Percentiles rank a stretch among this genome's conserved stretches.
phyloP scores from a whole-genome alignment of 2,888 invertebrate species.

The Tetragnatha montana region DNA sequence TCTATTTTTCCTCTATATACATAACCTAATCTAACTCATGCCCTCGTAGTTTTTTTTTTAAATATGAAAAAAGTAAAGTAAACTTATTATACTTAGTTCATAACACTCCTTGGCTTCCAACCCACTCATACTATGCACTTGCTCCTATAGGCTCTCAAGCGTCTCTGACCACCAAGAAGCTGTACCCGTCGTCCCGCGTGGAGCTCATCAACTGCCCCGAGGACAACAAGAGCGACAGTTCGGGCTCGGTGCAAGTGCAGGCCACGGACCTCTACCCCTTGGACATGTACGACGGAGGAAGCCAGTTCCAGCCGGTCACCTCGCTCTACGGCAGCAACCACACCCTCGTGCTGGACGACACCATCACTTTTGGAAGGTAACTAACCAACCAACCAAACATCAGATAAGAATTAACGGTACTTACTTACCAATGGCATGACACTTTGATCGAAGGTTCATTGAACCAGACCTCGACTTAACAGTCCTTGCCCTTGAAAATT shows the following conservation, averaged over 20 bases:
- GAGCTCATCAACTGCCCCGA: constrained; percentile 69
- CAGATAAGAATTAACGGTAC: too few species aligned
- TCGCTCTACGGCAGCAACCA: constrained; percentile 68
- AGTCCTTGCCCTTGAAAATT: too few species aligned
- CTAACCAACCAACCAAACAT: too few species aligned
- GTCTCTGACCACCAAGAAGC: constrained; percentile 61
- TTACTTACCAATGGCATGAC: too few species aligned
- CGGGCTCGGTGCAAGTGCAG: constrained; percentile 71
- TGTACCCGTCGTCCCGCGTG: constrained; percentile 60
- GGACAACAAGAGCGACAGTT: constrained; percentile 65
- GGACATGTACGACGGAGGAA: constrained; percentile 72
- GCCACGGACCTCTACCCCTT: constrained; percentile 70
- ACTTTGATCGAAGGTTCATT: too few species aligned
- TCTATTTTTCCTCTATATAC: too few species aligned
- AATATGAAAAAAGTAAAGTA: too few species aligned
- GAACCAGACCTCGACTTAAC: too few species aligned
- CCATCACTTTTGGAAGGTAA: constrained; percentile 65
- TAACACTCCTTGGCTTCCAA: too few species aligned
- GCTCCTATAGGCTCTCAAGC: constrained; percentile 64
- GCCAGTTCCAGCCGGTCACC: constrained; percentile 70
- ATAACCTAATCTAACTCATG: too few species aligned
- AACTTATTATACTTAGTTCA: too few species aligned
- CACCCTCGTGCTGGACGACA: constrained; percentile 66
- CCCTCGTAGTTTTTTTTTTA: too few species aligned
- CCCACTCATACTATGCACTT: not conserved